Evolutionary conservation across 2,888 invertebrate species (phyloP).

Genomic region (Sinohyriopsis cumingii): DNA sequence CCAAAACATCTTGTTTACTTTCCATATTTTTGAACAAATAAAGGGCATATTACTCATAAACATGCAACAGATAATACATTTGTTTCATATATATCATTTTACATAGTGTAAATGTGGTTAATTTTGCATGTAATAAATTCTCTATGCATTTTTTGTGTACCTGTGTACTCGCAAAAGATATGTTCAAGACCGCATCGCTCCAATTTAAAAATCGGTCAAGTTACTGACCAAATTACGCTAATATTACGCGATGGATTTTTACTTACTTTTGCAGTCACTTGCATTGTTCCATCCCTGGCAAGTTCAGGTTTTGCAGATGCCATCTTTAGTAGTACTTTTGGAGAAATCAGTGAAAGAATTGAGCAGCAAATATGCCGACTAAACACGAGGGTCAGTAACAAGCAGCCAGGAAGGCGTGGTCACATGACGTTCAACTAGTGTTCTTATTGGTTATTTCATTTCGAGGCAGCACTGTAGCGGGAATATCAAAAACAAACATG

Average conservation of each 20-base stretch:
- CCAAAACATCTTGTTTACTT: no score
- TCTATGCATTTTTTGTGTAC: no score
- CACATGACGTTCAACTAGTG: slow-evolving; percentile 54
- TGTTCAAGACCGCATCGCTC: no score
- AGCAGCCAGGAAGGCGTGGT: slow-evolving; percentile 61
- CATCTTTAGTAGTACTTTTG: slow-evolving; percentile 51
- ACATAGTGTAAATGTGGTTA: no score
- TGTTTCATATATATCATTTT: no score
- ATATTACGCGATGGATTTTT: slow-evolving; percentile 8
- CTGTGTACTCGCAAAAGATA: no score
- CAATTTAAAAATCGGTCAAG: not conserved
- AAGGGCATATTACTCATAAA: no score
- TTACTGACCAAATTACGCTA: slow-evolving; percentile 7
- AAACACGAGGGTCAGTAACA: slow-evolving; percentile 57
- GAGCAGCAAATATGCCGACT: slow-evolving; percentile 45
- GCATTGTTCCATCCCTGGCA: slow-evolving; percentile 63
- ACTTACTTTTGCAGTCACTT: slow-evolving; percentile 66
- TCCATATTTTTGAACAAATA: no score
- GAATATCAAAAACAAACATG: slow-evolving; percentile 50
- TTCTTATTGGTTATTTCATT: slow-evolving; percentile 47
- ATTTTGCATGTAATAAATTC: no score
- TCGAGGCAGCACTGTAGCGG: slow-evolving; percentile 56
- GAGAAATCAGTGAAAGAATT: slow-evolving; percentile 38
- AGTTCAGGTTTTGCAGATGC: slow-evolving; percentile 57
- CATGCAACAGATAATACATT: no score